These are phyloP conservation scores for Leuctra nigra DNA, from an alignment of 2,888 invertebrate species.

Conservation along the genomic window DNA sequence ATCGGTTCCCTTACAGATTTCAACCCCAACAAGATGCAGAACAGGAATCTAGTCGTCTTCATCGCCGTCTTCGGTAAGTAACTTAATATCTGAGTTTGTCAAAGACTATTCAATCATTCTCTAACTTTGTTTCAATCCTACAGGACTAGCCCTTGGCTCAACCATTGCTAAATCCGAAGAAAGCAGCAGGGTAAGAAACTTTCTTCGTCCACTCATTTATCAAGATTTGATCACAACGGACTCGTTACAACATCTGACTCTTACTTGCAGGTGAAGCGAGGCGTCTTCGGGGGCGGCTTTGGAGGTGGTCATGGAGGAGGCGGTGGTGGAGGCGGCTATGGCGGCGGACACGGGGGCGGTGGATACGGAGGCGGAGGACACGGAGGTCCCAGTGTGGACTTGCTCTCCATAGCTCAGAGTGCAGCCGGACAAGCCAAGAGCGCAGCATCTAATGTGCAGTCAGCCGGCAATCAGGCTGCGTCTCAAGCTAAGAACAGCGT, in stretches of 20 bases:
- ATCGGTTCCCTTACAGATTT: no score
- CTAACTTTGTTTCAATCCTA: background rate
- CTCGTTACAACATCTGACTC: background rate
- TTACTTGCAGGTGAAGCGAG: background rate
- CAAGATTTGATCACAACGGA: no score
- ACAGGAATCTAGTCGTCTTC: background rate
- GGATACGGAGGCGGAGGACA: background rate
- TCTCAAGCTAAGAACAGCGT: background rate
- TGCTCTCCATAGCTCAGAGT: background rate
- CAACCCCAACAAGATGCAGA: background rate
- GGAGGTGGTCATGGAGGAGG: background rate
- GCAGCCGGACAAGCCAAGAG: slow-evolving; percentile 5
- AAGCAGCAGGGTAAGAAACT: background rate
- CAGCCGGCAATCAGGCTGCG: background rate
- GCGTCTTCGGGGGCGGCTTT: background rate
- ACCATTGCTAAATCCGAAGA: background rate
- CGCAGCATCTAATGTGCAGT: background rate
- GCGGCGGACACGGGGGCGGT: background rate
- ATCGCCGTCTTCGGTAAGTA: slow-evolving; percentile 3
- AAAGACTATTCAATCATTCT: background rate
- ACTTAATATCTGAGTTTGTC: background rate
- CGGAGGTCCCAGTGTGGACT: background rate
- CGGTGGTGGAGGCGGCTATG: background rate
- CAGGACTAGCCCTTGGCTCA: background rate
- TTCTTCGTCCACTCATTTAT: background rate